Evolutionary conservation across 2,888 invertebrate species (phyloP), one percentile per base, ranked within the genome.

Genomic region (Drosophila crucigera): DNA sequence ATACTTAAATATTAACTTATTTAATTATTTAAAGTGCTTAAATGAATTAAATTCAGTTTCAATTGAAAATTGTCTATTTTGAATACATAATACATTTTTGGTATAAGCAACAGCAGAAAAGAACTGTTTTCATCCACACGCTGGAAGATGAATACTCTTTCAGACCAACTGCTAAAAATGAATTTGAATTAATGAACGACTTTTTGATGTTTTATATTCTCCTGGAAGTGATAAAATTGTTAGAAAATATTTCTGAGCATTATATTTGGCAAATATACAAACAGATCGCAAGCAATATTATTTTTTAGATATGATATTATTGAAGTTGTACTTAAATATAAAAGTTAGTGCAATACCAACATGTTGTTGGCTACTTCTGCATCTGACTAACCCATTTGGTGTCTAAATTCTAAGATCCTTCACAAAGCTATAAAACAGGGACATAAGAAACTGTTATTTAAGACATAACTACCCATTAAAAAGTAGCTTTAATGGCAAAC

Each of bases 381-480:
- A 25, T 3, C 22, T 25, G 10, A 33, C 16, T 22, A 9, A 25
- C 10, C 4, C 19, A 49, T 9, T 25, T 37, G 1, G 7, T 30
- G n/a, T 30, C 6, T n/a, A 50, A 4, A n/a, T 37, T 50, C 14
- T 28, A 37, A 37, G 14, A 35, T 16, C 4, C 35, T 35, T 49
- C n/a, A 35, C n/a, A 60, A 2, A n/a, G 19, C 22, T 3, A 28
- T 60, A 35, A 58, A 30, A 41, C 16, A 30, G 22, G 2, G 56
- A n/a, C 19, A 25, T 56, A 39, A 83, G 64, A 62, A 69, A 66
- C 61, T 71, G 66, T 72, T 73, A 78, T 84, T 68, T 73, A 53
- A 60, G 68, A 73, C 68, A 73, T 68, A 70, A 66, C 56, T 61
- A 47, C 47, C 62, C 68, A 81, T 84, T 78, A 82, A 70, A 67